Evolutionary conservation across 2,888 invertebrate genomes (phyloP), one percentile per base, ranked within the genome.

Genomic region (Drosophila meridionalis): DNA sequence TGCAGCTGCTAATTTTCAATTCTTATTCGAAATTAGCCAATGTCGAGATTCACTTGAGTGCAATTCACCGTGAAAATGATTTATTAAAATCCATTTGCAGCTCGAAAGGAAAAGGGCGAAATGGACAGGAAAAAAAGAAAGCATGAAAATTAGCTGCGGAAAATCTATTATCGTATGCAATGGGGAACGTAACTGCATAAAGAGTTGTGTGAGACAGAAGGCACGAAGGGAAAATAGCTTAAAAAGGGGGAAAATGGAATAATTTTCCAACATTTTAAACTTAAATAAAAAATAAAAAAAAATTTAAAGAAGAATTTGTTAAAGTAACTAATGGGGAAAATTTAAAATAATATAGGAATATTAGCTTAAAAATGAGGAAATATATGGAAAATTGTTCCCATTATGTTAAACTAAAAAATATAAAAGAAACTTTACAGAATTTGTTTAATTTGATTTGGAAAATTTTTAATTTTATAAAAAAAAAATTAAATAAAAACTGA

Each of bases 11-110:
- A 11, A 47, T 47, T 38, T 36, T 36, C n/a, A 11, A 40, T 14
- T 12, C 8, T 9, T 26, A 60, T 50, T 50, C 32, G 20, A 40
- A 30, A 50, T 60, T 28, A 20, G 20, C 5, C 38, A 50, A 30
- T 48, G 59, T 30, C 38, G n/a, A 14, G 9, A 20, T 12, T 40
- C 14, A 2, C 9, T 55, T 9, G n/a, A 1, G 9, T 32, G 32
- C n/a, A 32, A 11, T 32, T 32, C 20, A n/a, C 50, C 5, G 9
- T 9, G 2, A 7, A 14, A 55, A 55, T 55, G 4, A 55, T 55
- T 38, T 55, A 55, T 55, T 38, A 38, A 55, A 55, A 55, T 38
- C 53, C 9, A 52, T 52, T 52, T 52, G 32, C 32, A 11, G 3
- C 38, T 28, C 1, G 11, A 7, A 26, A 14, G 7, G 36, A 26